phyloP scores from a whole-genome alignment of 1,140 invertebrate genomes.

The Scaptomyza graminum region DNA sequence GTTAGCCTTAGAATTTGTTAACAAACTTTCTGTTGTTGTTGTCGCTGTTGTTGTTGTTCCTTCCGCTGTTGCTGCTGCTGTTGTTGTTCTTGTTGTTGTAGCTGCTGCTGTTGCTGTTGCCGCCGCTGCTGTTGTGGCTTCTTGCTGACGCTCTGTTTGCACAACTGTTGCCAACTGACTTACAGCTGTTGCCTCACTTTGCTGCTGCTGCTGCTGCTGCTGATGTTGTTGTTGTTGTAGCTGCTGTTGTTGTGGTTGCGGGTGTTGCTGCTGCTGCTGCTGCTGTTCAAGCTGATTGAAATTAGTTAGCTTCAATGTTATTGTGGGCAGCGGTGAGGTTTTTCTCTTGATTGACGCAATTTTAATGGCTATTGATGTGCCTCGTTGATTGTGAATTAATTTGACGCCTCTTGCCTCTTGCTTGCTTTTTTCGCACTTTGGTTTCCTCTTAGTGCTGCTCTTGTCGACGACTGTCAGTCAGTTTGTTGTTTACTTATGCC shows the following conservation, averaged over 20 bases:
- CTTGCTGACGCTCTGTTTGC: slow-evolving; percentile 22
- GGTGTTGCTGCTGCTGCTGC: slow-evolving; percentile 40
- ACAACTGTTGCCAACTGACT: slow-evolving; percentile 35
- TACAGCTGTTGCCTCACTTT: slow-evolving; percentile 20
- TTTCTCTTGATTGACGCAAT: slow-evolving; percentile 83
- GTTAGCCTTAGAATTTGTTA: slow-evolving; percentile 69
- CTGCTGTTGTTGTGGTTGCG: slow-evolving; percentile 16
- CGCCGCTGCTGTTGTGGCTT: slow-evolving; percentile 30
- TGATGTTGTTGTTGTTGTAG: not conserved
- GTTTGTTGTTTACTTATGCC: slow-evolving; percentile 22
- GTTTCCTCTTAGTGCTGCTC: not conserved
- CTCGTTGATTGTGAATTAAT: slow-evolving; percentile 58
- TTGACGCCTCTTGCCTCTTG: slow-evolving; percentile 7
- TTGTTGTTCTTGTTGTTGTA: slow-evolving; percentile 22
- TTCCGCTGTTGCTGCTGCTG: slow-evolving; percentile 12
- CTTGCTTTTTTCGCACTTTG: slow-evolving; percentile 10
- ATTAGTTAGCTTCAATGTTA: slow-evolving; percentile 66
- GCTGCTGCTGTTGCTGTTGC: slow-evolving; percentile 15
- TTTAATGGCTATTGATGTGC: slow-evolving; percentile 72
- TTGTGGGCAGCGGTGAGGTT: slow-evolving; percentile 71
- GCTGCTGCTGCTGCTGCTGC: not conserved
- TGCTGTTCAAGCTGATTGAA: slow-evolving; percentile 55
- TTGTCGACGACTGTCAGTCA: slow-evolving; percentile 29
- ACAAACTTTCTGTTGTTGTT: slow-evolving; percentile 28
- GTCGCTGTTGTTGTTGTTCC: slow-evolving; percentile 12